phyloP scores from a whole-genome alignment of 2,113 vertebrate species.

The Cyanistes caeruleus region DNA sequence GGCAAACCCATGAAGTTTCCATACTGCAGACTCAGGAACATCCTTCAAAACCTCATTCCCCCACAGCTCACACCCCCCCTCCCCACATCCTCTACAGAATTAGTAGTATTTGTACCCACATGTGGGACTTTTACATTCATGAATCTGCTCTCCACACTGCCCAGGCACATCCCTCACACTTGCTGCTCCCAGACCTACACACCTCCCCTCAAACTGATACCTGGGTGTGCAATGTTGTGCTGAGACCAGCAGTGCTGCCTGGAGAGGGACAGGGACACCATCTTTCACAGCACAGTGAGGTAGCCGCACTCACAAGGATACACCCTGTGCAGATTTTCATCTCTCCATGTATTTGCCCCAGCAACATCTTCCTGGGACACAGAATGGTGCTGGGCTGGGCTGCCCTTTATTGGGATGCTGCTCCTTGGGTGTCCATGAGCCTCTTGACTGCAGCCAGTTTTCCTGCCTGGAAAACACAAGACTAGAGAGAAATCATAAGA shows the following conservation, averaged over 20 bases:
- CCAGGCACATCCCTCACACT: rapidly evolving
- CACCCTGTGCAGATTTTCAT: background rate
- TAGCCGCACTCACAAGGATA: background rate
- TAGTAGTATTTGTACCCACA: background rate
- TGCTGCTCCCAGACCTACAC: background rate
- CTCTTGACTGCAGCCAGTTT: background rate
- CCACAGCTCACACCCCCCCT: background rate
- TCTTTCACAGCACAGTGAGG: background rate
- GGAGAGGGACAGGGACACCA: background rate
- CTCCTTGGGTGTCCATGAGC: background rate
- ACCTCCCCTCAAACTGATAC: rapidly evolving
- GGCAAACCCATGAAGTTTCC: background rate
- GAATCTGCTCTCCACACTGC: background rate
- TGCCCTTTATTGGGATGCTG: background rate
- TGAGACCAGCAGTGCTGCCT: background rate
- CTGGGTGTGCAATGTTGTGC: background rate
- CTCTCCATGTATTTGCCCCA: rapidly evolving
- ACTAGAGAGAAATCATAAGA: background rate
- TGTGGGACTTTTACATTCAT: background rate
- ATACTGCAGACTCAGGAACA: background rate
- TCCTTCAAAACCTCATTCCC: background rate
- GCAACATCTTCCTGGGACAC: background rate
- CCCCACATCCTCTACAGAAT: conserved; percentile 2
- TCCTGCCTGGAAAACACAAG: background rate
- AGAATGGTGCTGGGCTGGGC: background rate